phyloP scores from a whole-genome alignment of 2,888 invertebrate genomes.

The Rhabditoides inermis region DNA sequence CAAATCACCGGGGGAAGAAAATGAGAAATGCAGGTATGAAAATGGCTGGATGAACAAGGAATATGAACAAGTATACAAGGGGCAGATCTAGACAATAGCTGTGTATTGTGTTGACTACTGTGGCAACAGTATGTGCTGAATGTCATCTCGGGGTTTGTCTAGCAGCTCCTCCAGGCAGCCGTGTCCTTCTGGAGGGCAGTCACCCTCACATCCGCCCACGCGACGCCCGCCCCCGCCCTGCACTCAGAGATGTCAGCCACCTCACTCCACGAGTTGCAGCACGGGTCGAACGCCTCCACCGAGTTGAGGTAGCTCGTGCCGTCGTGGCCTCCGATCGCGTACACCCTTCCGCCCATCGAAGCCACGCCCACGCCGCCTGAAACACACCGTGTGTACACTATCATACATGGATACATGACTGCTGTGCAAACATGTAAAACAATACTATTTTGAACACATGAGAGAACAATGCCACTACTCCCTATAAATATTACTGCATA shows the following conservation, averaged over 20 bases:
- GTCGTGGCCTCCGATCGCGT: conserved; percentile 53
- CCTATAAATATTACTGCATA: no score
- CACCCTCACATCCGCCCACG: conserved; percentile 32
- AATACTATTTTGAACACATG: no score
- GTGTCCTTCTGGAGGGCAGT: conserved; percentile 17
- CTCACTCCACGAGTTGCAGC: conserved; percentile 51
- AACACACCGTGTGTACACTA: no score
- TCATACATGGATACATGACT: no score
- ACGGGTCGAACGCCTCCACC: conserved; percentile 47
- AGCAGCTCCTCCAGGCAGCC: not conserved
- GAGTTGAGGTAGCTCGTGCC: conserved; percentile 38
- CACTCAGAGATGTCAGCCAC: conserved; percentile 52
- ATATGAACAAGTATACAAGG: not conserved
- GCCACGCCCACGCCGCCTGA: conserved; percentile 53
- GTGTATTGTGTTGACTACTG: no score
- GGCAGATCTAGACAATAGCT: no score
- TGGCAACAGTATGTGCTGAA: no score
- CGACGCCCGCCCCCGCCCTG: conserved; percentile 49
- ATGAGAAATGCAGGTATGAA: no score
- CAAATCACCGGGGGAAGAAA: no score
- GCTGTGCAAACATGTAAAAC: no score
- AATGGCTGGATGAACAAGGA: no score
- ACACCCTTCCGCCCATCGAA: conserved; percentile 51
- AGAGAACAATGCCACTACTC: no score
- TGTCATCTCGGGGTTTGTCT: not conserved